Base-by-base conservation (phyloP, 2,113 vertebrate species). In the Melanostigma gelatinosum region DNA sequence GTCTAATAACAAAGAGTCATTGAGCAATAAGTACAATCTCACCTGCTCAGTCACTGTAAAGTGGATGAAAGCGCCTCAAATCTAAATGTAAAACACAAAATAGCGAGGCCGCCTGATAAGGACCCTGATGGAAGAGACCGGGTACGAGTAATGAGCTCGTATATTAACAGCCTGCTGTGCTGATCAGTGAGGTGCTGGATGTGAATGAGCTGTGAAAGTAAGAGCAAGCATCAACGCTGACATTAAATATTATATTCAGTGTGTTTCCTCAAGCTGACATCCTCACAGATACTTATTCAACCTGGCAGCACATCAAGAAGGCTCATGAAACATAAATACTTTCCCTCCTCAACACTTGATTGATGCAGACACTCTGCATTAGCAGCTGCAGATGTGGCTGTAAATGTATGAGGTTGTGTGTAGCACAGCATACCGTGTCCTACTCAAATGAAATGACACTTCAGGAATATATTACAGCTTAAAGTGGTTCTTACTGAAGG, bases 121-220 rank as follows among this genome's bases (percentile, higher is more conserved):
- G 32, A 27, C 24, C 11, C 12, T 3, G 34, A 15, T 4, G 46
- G 46, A 67, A 44, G 63, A 66, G 46, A 13, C 18, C 16, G 13
- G 52, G 34, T 48, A 22, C 38, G 0, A 0, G 64, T 44, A 27
- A 38, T 29, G 46, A 65, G 52, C 16, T 20, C 15, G 24, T 6
- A 52, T 15, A 27, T 42, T 40, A 74, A 58, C 12, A 29, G 16
- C 9, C 15, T 58, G 71, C 36, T 72, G 22, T 2, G 0, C 52
- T 82, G 87, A 90, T 85, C 64, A 88, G 70, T 80, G 86, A 91
- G 84, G 84, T 85, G 89, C 44, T 80, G 40, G 16, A 36, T 62
- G 79, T 85, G 57, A 65, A 85, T 81, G 16, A 38, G 11, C 64
- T 87, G 83, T 75, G 55, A 67, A 58, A 80, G 22, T 66, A 15